Evolutionary conservation across 1,140 invertebrate species (phyloP), one percentile per base, ranked within the genome.

Genomic region (Probaryconus sp.): DNA sequence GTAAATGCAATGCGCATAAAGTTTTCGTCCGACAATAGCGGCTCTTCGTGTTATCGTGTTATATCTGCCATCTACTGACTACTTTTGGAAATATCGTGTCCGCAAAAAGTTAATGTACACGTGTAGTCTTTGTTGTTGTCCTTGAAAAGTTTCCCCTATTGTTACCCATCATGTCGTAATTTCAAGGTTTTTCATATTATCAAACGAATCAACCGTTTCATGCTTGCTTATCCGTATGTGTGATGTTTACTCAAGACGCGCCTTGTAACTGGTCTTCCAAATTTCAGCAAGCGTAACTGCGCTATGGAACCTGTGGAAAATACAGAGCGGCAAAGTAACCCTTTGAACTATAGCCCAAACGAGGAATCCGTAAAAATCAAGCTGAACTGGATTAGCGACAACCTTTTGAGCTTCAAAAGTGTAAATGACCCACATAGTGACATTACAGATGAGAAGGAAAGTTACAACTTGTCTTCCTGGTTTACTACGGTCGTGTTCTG

Each of bases 201-300:
- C 24, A n/a, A n/a, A n/a, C 40, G 26, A 50, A 40, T 30, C 33
- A 28, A 42, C 38, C 28, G 28, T 55, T 55, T 26, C 5, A n/a
- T 50, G 5, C 9, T 40, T 17, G 65, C 21, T 33, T 33, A 17
- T 28, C 18, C 10, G 31, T n/a, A 6, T 5, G n/a, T 10, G 14
- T n/a, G 11, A 24, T 40, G 26, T 33, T 91, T 93, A 95, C 87
- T 95, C 94, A 81, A 95, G 88, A 69, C 94, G 92, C 65, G 94
- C 93, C 89, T 97, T 97, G 91, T 98, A 99, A 82, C 95, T 97
- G 73, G 96, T 97, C 89, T 98, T 98, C 97, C 97, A 98, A 63
- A 99, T 97, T 88, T 98, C 97, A 71, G 97, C 97, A 65, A 98
- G 92, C 88, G 96, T 97, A 16, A 98, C 96, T 13, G 96, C 95